Conservation (phyloP, 2,888 invertebrate genomes). For the Malthinus flaveolus region DNA sequence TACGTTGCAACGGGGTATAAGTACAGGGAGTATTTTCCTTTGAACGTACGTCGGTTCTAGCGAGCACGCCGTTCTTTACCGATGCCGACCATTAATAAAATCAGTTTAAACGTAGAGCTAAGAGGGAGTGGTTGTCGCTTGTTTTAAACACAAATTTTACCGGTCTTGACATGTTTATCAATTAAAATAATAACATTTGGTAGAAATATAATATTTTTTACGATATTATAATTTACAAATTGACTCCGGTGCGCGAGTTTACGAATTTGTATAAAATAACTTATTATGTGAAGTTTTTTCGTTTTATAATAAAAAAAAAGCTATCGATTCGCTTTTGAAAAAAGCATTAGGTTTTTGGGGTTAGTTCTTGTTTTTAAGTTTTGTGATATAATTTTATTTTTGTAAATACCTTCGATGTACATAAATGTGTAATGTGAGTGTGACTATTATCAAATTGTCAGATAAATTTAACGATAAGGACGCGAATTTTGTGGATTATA, state of each 20-base stretch:
- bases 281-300: constrained; percentile 2
- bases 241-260: no score
- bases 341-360: background rate
- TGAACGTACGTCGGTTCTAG: constrained; percentile 13
- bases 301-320: background rate
- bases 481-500: constrained; percentile 15
- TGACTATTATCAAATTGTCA: background rate
- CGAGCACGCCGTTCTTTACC: constrained; percentile 3
- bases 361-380: background rate
- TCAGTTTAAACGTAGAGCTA: constrained; percentile 22
- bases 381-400: constrained; percentile 2
- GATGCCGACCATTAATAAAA: constrained; percentile 25
- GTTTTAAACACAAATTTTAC: constrained; percentile 8
- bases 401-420: constrained; percentile 1
- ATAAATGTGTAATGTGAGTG: constrained; percentile 17
- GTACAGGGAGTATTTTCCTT: constrained; percentile 4
- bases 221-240: no score
- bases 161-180: constrained; percentile 26
- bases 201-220: no score
- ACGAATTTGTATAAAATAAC: background rate
- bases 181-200: background rate
- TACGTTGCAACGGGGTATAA: constrained; percentile 14
- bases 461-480: constrained; percentile 4
- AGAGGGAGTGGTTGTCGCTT: constrained; percentile 9
- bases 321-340: constrained; percentile 1